Conservation (phyloP, 2,888 invertebrate genomes). For the Latheticus oryzae region DNA sequence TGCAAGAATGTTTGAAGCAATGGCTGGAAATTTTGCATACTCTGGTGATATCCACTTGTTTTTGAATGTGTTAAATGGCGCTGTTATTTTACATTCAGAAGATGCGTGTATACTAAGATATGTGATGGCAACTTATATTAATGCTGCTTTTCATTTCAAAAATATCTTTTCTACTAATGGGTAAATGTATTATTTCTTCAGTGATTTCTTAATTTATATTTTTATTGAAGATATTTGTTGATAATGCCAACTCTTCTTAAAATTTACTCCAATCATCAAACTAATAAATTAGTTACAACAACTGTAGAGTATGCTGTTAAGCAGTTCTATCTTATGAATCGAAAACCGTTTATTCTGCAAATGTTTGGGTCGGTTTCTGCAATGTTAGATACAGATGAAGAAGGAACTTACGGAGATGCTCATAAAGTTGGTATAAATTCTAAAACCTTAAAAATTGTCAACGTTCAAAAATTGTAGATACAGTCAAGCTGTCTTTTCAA, state of each 20-base stretch:
- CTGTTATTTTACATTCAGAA: constrained; percentile 95
- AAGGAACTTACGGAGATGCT: constrained; percentile 89
- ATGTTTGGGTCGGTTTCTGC: constrained; percentile 99
- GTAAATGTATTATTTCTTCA: constrained; percentile 60
- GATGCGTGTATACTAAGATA: constrained; percentile 95
- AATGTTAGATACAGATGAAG: constrained; percentile 91
- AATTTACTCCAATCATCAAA: constrained; percentile 97
- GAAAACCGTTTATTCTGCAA: constrained; percentile 98
- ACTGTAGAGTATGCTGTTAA: constrained; percentile 98
- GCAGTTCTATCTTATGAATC: constrained; percentile 97
- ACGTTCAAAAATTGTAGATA: constrained; percentile 45
- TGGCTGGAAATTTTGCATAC: constrained; percentile 97
- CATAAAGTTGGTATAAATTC: constrained; percentile 83
- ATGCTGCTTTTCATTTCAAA: constrained; percentile 97
- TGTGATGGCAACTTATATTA: constrained; percentile 97
- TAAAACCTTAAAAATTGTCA: too few species aligned
- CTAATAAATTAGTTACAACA: constrained; percentile 93
- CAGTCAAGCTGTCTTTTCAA: constrained; percentile 94
- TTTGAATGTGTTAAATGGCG: constrained; percentile 96
- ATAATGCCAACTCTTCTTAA: constrained; percentile 98
- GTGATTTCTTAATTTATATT: constrained; percentile 34
- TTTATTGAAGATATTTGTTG: constrained; percentile 84
- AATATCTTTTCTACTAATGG: constrained; percentile 98
- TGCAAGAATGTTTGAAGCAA: constrained; percentile 96
- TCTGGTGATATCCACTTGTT: constrained; percentile 98